A percentile compares a stretch with the other conserved stretches of the same genome.
Evolutionary conservation across 2,888 invertebrate genomes (phyloP).

Genomic region (Thalpophila matura): DNA sequence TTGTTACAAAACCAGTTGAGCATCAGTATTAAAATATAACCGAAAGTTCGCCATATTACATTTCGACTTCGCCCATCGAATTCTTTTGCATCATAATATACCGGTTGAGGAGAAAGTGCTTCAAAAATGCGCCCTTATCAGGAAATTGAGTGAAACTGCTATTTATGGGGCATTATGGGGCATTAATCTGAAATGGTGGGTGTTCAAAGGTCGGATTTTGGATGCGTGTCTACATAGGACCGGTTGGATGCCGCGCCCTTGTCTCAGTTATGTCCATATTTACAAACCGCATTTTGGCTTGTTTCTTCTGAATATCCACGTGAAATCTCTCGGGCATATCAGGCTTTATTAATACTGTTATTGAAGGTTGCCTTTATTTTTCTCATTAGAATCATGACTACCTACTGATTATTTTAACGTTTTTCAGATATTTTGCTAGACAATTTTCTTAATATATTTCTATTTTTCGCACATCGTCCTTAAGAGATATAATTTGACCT

Average conservation of each 20-base stretch:
- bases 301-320: background rate
- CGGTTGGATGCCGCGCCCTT: background rate
- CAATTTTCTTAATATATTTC: background rate
- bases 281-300: background rate
- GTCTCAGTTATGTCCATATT: background rate
- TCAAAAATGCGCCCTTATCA: conserved; percentile 48
- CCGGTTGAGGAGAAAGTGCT: conserved; percentile 58
- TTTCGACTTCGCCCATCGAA: conserved; percentile 18
- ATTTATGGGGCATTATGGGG: conserved; percentile 1
- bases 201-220: background rate
- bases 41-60: conserved; percentile 55
- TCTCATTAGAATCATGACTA: background rate
- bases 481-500: background rate
- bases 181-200: conserved; percentile 6
- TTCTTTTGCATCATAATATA: conserved; percentile 42
- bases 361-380: background rate
- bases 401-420: background rate
- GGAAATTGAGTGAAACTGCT: conserved; percentile 44
- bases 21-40: conserved; percentile 41
- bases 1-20: background rate
- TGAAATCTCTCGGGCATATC: background rate
- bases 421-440: background rate
- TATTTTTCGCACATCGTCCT: background rate
- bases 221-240: background rate
- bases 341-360: background rate